A percentile compares a stretch with the other conserved stretches of the same genome.
Evolutionary conservation across 2,113 vertebrate genomes (phyloP).

Genomic region (Trogon melanurus): DNA sequence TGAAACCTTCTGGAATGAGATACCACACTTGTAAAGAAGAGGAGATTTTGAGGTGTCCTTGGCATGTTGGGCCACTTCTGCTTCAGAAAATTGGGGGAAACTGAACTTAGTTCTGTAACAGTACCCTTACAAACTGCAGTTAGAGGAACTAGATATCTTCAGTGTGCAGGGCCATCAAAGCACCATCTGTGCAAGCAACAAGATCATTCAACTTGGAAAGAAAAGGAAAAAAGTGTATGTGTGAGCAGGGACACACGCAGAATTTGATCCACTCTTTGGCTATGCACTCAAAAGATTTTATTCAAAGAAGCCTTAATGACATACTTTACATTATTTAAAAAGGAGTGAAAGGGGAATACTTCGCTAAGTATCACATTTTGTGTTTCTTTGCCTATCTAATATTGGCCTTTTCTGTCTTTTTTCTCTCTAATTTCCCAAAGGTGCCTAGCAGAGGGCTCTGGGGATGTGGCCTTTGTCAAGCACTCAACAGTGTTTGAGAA

Average conservation of each 20-base stretch:
- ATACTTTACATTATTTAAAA: background rate
- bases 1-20: background rate
- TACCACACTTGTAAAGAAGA: background rate
- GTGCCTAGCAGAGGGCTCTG: slow-evolving; percentile 82
- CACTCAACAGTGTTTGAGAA: slow-evolving; percentile 91
- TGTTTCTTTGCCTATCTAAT: background rate
- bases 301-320: background rate
- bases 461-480: slow-evolving; percentile 94
- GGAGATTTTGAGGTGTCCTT: background rate
- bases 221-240: accelerated
- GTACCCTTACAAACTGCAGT: background rate
- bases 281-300: background rate
- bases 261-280: background rate
- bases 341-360: background rate
- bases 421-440: slow-evolving; percentile 65
- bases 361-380: background rate
- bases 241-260: background rate
- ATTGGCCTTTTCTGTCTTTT: background rate
- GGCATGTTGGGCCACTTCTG: background rate
- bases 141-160: background rate
- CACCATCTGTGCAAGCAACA: background rate
- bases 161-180: background rate
- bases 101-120: background rate
- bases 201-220: background rate
- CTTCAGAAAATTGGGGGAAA: background rate